phyloP scores from a whole-genome alignment of 2,113 vertebrate species.

The human region DNA sequence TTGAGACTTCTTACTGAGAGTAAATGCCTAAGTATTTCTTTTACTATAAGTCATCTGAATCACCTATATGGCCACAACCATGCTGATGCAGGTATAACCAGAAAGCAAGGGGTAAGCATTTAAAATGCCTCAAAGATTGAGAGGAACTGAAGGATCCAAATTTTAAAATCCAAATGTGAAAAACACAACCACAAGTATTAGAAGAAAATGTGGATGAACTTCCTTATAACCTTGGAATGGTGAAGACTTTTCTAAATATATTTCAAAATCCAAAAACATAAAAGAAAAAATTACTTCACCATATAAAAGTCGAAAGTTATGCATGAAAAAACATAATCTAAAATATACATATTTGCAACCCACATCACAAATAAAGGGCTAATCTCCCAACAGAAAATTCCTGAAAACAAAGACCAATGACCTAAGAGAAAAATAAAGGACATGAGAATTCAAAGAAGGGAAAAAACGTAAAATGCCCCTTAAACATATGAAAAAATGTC shows the following conservation, averaged over 20 bases:
- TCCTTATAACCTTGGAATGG: background rate
- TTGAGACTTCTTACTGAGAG: background rate
- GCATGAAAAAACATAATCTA: constrained; percentile 4
- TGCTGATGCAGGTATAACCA: background rate
- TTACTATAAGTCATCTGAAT: constrained; percentile 29
- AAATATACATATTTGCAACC: background rate
- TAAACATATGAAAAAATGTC: background rate
- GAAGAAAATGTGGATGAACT: constrained; percentile 22
- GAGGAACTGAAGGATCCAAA: background rate
- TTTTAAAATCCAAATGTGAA: constrained; percentile 40
- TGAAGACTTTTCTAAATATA: constrained; percentile 21
- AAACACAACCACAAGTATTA: background rate
- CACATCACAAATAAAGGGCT: background rate
- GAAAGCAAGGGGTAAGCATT: constrained; percentile 21
- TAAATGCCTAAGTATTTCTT: background rate
- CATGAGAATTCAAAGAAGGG: background rate
- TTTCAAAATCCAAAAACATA: constrained; percentile 4
- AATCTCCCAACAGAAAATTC: background rate
- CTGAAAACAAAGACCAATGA: background rate
- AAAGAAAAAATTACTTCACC: background rate
- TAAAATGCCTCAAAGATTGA: background rate
- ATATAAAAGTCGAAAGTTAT: background rate
- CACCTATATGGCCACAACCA: background rate
- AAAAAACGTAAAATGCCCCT: background rate
- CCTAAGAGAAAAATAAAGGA: constrained; percentile 6